Percentiles rank a stretch among this genome's conserved stretches.
phyloP scores from a whole-genome alignment of 2,797 vertebrate genomes.

The Lithobates sylvaticus region DNA sequence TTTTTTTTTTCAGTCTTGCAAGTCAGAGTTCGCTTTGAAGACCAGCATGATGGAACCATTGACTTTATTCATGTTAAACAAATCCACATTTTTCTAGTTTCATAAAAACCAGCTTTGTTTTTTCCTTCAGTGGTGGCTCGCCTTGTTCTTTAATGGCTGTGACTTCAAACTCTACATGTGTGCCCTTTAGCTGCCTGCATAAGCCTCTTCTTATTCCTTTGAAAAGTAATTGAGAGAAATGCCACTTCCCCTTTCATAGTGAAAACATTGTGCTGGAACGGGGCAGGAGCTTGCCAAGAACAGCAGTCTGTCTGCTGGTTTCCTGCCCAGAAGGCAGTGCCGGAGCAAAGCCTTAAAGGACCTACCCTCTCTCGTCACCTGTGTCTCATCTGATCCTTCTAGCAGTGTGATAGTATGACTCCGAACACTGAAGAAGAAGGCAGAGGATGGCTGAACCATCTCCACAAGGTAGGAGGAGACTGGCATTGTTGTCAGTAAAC shows the following conservation, averaged over 20 bases:
- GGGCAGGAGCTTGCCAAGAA: conserved; percentile 11
- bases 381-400: not conserved
- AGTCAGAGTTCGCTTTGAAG: no score
- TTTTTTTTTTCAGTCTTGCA: no score
- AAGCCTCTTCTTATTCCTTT: conserved; percentile 16
- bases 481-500: no score
- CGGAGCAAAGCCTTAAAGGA: not conserved
- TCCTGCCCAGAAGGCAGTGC: conserved; percentile 22
- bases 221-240: conserved; percentile 11
- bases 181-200: not conserved
- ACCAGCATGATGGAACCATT: no score
- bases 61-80: no score
- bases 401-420: no score
- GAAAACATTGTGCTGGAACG: conserved; percentile 5
- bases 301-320: conserved; percentile 8
- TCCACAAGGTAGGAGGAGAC: not conserved
- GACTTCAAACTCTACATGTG: not conserved
- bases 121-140: not conserved
- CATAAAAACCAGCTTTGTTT: no score
- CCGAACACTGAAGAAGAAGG: not conserved
- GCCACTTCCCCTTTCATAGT: conserved; percentile 31
- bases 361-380: not conserved
- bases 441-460: not conserved
- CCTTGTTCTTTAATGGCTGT: not conserved
- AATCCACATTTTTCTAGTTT: no score